Evolutionary conservation across 2,797 vertebrate genomes (phyloP), one percentile per base, ranked within the genome.

Genomic region (Ctenopoma kingsleyae): DNA sequence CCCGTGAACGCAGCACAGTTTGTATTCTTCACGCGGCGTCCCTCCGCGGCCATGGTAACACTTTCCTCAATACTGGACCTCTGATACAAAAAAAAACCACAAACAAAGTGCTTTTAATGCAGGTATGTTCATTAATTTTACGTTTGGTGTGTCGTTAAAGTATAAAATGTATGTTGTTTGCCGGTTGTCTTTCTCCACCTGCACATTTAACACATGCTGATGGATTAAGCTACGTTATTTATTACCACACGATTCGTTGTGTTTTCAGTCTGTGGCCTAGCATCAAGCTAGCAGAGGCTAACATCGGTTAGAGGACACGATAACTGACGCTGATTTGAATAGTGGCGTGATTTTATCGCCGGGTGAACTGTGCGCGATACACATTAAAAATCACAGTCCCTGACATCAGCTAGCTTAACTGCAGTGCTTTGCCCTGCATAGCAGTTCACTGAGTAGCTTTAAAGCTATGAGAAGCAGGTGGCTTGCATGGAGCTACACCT

Each of bases 11-110:
- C 82, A 86, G 9, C 90, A 48, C 43, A 11, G 47, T 76, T 52
- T 65, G 83, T 83, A 83, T 89, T 85, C 88, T 1, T 76, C 60
- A 55, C 83, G 48, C 84, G 60, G 93, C 93, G 93, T 94, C 91
- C 86, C 46, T 91, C 73, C 15, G 94, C 94, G 88, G 85, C 94
- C 94, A 95, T 95, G 94, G 94, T 87, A 95, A 95, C 94, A 90
- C 65, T 60, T 12, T n/a, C 6, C 48, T 64, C 70, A 58, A 30
- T n/a, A 66, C 74, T 17, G 67, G 70, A 83, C 69, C 50, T 22
- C 53, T 63, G 63, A 78, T 49, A 74, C 46, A 53, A 32, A 10
- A 64, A 10, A 17, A n/a, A n/a, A n/a, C n/a, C 53, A 8, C 57
- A 74, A 77, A 63, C 64, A 67, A n/a, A 51, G 47, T 43, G 55